Evolutionary conservation across 1,140 invertebrate genomes (phyloP).

Genomic region (Triops cancriformis): DNA sequence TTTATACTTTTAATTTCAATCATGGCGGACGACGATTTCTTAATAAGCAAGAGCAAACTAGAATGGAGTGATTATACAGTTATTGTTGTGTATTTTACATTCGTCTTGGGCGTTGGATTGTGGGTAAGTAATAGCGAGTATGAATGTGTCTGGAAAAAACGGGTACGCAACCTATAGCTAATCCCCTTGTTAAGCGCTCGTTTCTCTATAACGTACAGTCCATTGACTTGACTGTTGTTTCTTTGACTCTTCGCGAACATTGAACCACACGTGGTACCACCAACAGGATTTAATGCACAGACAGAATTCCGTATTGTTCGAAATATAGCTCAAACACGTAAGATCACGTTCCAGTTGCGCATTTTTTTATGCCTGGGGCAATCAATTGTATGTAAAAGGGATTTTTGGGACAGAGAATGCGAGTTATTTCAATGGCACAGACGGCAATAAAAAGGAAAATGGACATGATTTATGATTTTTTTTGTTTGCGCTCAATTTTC

Average conservation of each 20-base stretch:
- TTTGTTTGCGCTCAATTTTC: no score
- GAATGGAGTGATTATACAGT: constrained; percentile 38
- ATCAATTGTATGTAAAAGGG: neutral
- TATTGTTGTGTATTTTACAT: constrained; percentile 37
- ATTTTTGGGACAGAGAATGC: no score
- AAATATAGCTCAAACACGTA: neutral
- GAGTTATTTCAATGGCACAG: no score
- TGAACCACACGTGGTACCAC: neutral
- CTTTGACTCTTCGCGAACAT: no score
- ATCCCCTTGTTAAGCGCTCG: no score
- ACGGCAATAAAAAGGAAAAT: no score
- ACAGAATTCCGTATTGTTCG: neutral
- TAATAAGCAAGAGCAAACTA: constrained; percentile 8
- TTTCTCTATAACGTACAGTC: no score
- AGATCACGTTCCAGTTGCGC: neutral
- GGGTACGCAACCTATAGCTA: no score
- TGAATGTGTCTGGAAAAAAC: neutral
- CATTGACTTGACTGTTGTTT: no score
- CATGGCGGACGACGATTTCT: neutral
- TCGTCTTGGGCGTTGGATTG: constrained; percentile 37
- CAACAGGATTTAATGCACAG: neutral
- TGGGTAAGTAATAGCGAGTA: constrained; percentile 33
- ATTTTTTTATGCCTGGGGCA: neutral
- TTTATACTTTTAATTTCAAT: neutral
- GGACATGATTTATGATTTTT: no score